Evolutionary conservation across 2,888 invertebrate species (phyloP), one percentile per base, ranked within the genome.

Genomic region (Adelphocoris suturalis): DNA sequence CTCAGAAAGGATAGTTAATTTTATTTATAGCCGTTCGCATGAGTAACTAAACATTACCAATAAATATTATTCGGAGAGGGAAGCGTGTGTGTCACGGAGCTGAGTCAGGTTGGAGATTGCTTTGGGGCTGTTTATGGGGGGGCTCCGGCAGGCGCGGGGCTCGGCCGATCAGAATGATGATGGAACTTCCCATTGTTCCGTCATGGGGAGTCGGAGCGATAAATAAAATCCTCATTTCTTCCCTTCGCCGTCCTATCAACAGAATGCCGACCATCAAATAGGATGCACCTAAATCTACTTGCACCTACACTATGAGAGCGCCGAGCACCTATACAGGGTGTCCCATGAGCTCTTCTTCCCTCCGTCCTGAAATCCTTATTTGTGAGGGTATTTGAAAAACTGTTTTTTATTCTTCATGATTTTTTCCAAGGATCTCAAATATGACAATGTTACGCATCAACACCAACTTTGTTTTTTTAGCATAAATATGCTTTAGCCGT

Each of bases 21-120:
- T 86, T 86, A 86, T 86, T 86, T 86, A 86, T 86, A 86, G 86
- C 86, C 76, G 68, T 75, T 86, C 76, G 86, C 86, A 86, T 75
- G 68, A 76, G 86, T 76, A 76, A 86, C 86, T 86, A 68, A 86
- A 86, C 86, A 86, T 86, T 75, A 86, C 86, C 86, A 76, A 86
- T 86, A 86, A 86, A 86, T 86, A 86, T 86, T 86, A 86, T 86
- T 86, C 76, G 68, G 68, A n/a, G 76, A 48, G 76, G 86, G 68
- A 61, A 76, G 86, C 75, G 86, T 86, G 68, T 86, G 86, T 86
- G 86, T 86, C 86, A 86, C 86, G 86, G 75, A 28, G 86, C 86
- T 86, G 86, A 86, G 86, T 86, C 86, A 86, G 86, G 23, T 86
- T 23, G 86, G 86, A 86, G 47, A 86, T 86, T 86, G 86, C 86